These are phyloP conservation scores for Eubucco bourcierii DNA, from an alignment of 2,113 vertebrate species.

Conservation along the genomic window DNA sequence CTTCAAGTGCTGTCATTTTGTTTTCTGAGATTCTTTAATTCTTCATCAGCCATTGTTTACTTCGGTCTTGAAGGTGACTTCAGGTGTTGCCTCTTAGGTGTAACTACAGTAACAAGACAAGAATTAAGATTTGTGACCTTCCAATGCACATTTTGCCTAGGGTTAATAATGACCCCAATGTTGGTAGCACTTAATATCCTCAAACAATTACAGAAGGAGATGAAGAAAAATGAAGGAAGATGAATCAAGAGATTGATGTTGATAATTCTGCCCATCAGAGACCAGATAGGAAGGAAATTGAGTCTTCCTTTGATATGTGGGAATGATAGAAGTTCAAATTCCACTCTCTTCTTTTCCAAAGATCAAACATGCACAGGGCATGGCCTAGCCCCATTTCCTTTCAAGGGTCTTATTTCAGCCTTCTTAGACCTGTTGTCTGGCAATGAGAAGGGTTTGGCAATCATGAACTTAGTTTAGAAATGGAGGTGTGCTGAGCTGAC, in stretches of 20 bases:
- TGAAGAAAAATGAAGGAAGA: neutral
- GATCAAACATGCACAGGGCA: neutral
- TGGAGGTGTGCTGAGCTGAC: neutral
- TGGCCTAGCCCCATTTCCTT: neutral
- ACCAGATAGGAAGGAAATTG: neutral
- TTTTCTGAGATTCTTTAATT: neutral
- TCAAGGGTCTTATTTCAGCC: neutral
- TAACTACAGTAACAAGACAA: conserved; percentile 55
- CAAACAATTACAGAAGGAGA: neutral
- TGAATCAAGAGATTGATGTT: neutral
- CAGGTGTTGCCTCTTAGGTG: neutral
- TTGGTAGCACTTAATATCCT: neutral
- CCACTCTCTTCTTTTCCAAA: neutral
- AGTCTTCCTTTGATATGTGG: neutral
- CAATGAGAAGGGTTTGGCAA: neutral
- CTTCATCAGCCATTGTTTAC: neutral
- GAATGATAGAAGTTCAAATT: neutral
- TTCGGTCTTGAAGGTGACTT: neutral
- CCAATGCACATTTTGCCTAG: neutral
- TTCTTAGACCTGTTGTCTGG: neutral
- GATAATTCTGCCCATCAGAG: neutral
- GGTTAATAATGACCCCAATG: neutral
- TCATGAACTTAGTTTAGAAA: neutral
- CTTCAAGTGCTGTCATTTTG: neutral
- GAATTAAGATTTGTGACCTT: neutral